Percentiles rank a stretch among this genome's conserved stretches.
phyloP scores from a whole-genome alignment of 2,797 vertebrate species.

The Sandelia bainsii region DNA sequence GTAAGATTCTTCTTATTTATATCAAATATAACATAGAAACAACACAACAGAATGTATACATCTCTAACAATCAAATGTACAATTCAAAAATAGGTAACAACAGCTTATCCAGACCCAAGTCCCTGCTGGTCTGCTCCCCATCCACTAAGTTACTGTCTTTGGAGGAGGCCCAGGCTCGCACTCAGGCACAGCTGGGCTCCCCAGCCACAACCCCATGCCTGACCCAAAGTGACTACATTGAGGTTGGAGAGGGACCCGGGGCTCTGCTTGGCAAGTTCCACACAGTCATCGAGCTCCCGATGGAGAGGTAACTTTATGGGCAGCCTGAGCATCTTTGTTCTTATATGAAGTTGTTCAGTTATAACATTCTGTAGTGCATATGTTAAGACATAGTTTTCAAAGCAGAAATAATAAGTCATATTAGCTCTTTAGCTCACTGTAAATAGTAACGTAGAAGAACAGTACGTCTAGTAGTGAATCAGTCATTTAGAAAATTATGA shows the following conservation, averaged over 20 bases:
- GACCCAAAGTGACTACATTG: constrained; percentile 93
- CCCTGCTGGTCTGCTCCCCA: constrained; percentile 93
- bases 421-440: no score
- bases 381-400: neutral
- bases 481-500: no score
- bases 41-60: neutral
- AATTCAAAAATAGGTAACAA: constrained; percentile 84
- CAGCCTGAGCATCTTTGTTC: neutral
- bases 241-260: constrained; percentile 96
- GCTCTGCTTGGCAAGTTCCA: constrained; percentile 96
- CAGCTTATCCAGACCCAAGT: constrained; percentile 94
- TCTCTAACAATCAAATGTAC: constrained; percentile 1
- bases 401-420: neutral
- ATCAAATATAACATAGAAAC: neutral
- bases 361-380: neutral
- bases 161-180: constrained; percentile 97
- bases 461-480: no score
- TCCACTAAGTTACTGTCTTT: constrained; percentile 96
- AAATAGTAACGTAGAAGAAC: no score
- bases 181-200: constrained; percentile 92
- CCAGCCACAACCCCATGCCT: constrained; percentile 86
- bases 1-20: constrained; percentile 69
- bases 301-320: constrained; percentile 87
- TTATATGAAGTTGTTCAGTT: neutral
- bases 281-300: constrained; percentile 94